Evolutionary conservation across 1,140 invertebrate species (phyloP).

Genomic region (Meloidogyne floridensis): DNA sequence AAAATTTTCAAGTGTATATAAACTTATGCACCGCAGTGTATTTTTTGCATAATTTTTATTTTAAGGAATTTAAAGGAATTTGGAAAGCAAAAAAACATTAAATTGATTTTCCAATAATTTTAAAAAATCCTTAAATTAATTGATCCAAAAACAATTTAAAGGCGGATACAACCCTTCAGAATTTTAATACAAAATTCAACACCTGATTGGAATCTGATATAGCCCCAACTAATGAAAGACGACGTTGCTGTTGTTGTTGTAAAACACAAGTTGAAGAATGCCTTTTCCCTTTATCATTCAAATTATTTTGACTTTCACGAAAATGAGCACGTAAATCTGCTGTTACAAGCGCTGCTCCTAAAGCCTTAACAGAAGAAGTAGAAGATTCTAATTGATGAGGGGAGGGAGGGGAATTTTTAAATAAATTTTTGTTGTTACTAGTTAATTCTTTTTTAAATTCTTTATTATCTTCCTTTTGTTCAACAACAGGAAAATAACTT

Average conservation of each 20-base stretch:
- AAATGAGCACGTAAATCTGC: not conserved
- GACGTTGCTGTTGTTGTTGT: not conserved
- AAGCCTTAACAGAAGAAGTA: not conserved
- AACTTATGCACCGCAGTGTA: too few species aligned
- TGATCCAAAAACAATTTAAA: not conserved
- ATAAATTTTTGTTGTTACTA: not conserved
- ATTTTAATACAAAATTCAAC: not conserved
- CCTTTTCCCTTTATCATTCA: not conserved
- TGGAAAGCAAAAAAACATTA: too few species aligned
- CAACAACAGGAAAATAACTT: conserved; percentile 1
- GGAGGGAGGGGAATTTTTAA: not conserved
- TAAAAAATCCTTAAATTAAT: too few species aligned
- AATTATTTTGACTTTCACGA: not conserved
- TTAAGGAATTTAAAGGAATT: too few species aligned
- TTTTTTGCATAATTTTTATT: too few species aligned
- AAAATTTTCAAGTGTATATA: too few species aligned
- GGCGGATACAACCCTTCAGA: not conserved
- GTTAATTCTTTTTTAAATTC: not conserved
- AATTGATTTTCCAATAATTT: too few species aligned
- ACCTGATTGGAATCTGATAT: not conserved
- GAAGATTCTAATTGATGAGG: not conserved
- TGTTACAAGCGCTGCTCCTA: not conserved
- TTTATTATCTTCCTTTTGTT: not conserved
- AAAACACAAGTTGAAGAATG: not conserved
- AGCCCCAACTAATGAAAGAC: conserved; percentile 13